Percentiles rank a stretch among this genome's conserved stretches.
These are phyloP conservation scores for Chalcosyrphus nemorum DNA, from an alignment of 2,888 invertebrate genomes.

Conservation along the genomic window DNA sequence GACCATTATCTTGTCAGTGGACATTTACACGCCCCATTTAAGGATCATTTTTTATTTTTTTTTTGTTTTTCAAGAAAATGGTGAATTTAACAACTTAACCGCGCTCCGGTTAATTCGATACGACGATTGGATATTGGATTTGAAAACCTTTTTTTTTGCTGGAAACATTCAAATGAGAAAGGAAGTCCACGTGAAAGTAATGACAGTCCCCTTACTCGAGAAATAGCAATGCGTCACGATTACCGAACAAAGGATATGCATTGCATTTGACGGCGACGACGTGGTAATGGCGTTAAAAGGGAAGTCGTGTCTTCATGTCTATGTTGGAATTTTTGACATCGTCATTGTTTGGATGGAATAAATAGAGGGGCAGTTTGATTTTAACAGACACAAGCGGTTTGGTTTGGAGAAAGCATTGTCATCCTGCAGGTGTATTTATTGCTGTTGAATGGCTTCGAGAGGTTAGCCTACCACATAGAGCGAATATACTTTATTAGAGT, in stretches of 20 bases:
- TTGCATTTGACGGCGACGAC: constrained; percentile 24
- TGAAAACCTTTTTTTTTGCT: not conserved
- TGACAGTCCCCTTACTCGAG: constrained; percentile 1
- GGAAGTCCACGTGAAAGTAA: constrained; percentile 9
- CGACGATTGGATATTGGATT: constrained; percentile 13
- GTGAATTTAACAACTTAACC: constrained; percentile 25
- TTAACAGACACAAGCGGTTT: not conserved
- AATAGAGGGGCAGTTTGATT: constrained; percentile 1
- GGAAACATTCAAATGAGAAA: not conserved
- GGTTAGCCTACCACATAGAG: not conserved
- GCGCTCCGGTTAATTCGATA: constrained; percentile 6
- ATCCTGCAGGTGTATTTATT: constrained; percentile 44
- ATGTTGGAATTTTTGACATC: not conserved
- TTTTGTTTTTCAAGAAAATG: not conserved
- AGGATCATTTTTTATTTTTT: constrained; percentile 28
- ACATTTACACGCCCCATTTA: constrained; percentile 36
- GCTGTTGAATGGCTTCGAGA: not conserved
- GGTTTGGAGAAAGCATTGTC: constrained; percentile 2
- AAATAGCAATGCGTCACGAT: constrained; percentile 28
- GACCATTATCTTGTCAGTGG: constrained; percentile 44
- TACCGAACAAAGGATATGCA: constrained; percentile 58
- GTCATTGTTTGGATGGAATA: constrained; percentile 21
- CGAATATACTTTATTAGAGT: not conserved
- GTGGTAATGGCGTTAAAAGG: constrained; percentile 49
- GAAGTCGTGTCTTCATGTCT: constrained; percentile 33